phyloP scores from a whole-genome alignment of 2,888 invertebrate species.

The Lepidocyrtoides sp. region DNA sequence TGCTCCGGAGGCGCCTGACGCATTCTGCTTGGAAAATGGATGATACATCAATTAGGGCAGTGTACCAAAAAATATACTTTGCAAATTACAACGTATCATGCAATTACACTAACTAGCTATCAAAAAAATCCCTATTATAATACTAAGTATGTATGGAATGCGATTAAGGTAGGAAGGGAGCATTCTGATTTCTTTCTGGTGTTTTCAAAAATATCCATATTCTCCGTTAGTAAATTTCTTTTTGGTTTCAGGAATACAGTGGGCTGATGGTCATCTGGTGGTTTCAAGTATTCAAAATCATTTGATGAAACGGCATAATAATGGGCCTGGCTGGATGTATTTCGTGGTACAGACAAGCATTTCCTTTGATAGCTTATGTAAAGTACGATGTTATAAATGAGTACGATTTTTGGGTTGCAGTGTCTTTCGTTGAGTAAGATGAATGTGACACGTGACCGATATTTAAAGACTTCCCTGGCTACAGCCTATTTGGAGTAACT shows the following conservation, averaged over 20 bases:
- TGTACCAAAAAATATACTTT: not conserved
- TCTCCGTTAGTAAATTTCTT: conserved; percentile 42
- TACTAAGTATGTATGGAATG: conserved; percentile 15
- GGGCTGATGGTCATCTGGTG: conserved; percentile 56
- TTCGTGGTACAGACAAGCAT: conserved; percentile 21
- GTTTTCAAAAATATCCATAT: conserved; percentile 51
- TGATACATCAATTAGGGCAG: not conserved
- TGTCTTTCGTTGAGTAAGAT: conserved; percentile 44
- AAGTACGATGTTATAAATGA: conserved; percentile 38
- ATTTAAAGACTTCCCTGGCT: conserved; percentile 67
- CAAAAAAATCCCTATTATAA: conserved; percentile 15
- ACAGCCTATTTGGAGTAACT: conserved; percentile 49
- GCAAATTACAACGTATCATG: not conserved
- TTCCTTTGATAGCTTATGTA: conserved; percentile 62
- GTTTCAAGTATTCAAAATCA: conserved; percentile 36
- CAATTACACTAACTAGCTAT: conserved; percentile 43
- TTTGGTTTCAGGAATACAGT: conserved; percentile 44
- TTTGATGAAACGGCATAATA: conserved; percentile 60
- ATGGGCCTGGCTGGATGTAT: conserved; percentile 28
- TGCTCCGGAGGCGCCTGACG: conserved; percentile 85
- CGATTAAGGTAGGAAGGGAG: conserved; percentile 56
- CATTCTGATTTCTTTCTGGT: conserved; percentile 39
- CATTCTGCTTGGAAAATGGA: conserved; percentile 78
- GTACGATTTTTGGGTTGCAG: conserved; percentile 46
- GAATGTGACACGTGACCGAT: conserved; percentile 38